Evolutionary conservation across 2,113 vertebrate species (phyloP).

Genomic region (Leptobrachium leishanense): DNA sequence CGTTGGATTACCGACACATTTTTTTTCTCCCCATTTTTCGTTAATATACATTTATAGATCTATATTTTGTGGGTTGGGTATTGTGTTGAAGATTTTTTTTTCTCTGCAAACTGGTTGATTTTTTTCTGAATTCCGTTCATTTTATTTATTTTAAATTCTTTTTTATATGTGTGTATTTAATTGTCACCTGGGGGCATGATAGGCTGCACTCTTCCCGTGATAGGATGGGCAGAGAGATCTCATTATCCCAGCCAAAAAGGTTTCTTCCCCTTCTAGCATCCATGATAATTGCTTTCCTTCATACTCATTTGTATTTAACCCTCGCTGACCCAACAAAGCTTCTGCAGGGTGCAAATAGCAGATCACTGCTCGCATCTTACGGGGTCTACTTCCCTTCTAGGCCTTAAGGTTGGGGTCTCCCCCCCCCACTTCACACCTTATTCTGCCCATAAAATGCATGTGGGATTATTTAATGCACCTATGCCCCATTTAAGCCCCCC

Average conservation of each 20-base stretch:
- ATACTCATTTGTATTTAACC: constrained; percentile 10
- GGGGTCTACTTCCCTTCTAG: constrained; percentile 1
- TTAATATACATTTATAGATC: not conserved
- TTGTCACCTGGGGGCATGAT: constrained; percentile 1
- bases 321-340: not conserved
- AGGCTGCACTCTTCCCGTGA: constrained; percentile 12
- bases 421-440: not conserved
- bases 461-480: not conserved
- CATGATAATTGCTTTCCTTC: constrained; percentile 24
- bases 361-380: constrained; percentile 8
- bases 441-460: constrained; percentile 24
- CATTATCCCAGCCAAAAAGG: constrained; percentile 7
- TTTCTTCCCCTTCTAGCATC: constrained; percentile 19
- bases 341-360: not conserved
- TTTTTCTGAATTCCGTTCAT: not conserved
- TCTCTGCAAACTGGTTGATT: no score
- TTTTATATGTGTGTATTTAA: not conserved
- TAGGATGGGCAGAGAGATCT: constrained; percentile 20
- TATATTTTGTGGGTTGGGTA: not conserved
- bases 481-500: not conserved
- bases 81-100: not conserved
- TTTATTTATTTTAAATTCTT: not conserved
- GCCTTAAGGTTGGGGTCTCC: constrained; percentile 25
- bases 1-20: constrained; percentile 28
- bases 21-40: not conserved